A percentile compares a stretch with the other conserved stretches of the same genome.
phyloP scores from a whole-genome alignment of 2,888 invertebrate genomes.

The Drosophila mettleri region DNA sequence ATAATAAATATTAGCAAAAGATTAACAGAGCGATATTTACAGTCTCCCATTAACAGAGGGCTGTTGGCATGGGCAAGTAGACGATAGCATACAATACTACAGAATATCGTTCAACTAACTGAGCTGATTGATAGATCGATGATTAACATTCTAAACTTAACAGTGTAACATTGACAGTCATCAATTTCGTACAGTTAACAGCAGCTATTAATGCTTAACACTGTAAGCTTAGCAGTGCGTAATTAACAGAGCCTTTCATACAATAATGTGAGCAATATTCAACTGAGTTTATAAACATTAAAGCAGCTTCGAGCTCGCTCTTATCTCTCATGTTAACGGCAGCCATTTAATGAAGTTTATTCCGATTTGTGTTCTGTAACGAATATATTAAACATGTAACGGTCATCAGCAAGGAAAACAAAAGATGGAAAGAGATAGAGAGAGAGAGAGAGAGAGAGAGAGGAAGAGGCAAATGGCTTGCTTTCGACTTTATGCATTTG shows the following conservation, averaged over 20 bases:
- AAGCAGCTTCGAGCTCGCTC: neutral
- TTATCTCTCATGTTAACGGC: neutral
- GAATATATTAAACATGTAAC: neutral
- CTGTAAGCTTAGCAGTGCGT: neutral
- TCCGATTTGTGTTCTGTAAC: neutral
- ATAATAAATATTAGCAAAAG: no score
- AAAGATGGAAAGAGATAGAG: neutral
- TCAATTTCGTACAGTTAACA: neutral
- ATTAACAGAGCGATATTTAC: no score
- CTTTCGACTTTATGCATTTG: conserved; percentile 9
- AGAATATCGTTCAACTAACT: neutral
- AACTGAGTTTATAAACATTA: neutral
- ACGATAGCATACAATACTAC: no score
- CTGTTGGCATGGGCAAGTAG: neutral
- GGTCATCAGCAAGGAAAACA: neutral
- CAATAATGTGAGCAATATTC: neutral
- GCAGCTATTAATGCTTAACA: neutral
- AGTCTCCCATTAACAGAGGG: neutral
- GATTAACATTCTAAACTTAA: neutral
- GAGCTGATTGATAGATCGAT: neutral
- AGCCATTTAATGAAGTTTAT: neutral
- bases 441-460: neutral
- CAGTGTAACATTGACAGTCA: neutral
- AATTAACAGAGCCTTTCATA: neutral
- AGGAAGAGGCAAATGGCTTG: neutral